These are phyloP conservation scores for Pseudocheirus occidentalis DNA, from an alignment of 2,797 vertebrate genomes.

Conservation along the genomic window DNA sequence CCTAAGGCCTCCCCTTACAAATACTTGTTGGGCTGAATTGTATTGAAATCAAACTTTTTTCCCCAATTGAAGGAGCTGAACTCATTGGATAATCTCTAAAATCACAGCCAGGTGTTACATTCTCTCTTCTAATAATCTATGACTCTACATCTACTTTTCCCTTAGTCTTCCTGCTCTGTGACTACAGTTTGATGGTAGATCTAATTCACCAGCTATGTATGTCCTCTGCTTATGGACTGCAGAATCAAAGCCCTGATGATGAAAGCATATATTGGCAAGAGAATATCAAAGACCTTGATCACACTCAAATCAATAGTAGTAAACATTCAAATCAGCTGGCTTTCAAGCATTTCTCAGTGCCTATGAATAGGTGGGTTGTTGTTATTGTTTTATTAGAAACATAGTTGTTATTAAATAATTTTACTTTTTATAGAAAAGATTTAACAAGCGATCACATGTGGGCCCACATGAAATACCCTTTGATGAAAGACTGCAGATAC, in stretches of 20 bases:
- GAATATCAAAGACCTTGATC: background rate
- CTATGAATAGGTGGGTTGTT: background rate
- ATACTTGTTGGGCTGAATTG: background rate
- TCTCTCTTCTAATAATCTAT: background rate
- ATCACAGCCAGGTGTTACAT: background rate
- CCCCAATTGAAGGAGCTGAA: background rate
- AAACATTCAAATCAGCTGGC: background rate
- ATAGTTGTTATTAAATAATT: background rate
- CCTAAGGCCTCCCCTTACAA: background rate
- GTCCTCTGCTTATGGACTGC: background rate
- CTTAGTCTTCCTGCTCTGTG: background rate
- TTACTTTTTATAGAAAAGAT: background rate
- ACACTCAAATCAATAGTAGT: background rate
- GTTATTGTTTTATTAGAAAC: background rate
- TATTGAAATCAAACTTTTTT: background rate
- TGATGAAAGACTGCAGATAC: background rate
- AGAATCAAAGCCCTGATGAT: background rate
- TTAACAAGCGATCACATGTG: background rate
- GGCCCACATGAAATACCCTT: background rate
- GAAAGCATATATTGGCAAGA: background rate
- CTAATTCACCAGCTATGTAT: background rate
- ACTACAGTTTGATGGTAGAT: background rate
- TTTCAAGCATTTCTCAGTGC: background rate
- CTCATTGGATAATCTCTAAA: background rate
- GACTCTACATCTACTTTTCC: background rate